A percentile compares a stretch with the other conserved stretches of the same genome.
Evolutionary conservation across 64 coral and sea anemone species (phyloP).

Genomic region (Montipora capricornis): DNA sequence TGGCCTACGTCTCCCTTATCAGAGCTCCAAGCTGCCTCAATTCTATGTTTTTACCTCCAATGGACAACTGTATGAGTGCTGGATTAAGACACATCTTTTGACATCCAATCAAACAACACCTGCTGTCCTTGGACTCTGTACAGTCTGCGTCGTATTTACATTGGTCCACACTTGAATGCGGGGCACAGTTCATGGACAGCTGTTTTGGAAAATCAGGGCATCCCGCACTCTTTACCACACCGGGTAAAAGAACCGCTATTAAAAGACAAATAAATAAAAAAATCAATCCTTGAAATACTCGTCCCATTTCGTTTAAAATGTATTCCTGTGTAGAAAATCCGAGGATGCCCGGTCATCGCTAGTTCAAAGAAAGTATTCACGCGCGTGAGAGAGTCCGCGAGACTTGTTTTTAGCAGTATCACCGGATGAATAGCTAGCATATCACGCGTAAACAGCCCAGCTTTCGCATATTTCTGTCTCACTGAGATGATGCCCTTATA

Average conservation of each 20-base stretch:
- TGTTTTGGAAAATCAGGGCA: slow-evolving; percentile 2
- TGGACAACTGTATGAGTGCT: background rate
- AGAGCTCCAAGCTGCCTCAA: background rate
- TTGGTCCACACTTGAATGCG: slow-evolving; percentile 2
- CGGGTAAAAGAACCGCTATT: background rate
- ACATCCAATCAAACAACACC: slow-evolving; percentile 83
- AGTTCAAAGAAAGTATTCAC: too few relatives aligned
- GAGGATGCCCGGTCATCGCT: too few relatives aligned
- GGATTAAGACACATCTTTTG: slow-evolving; percentile 80
- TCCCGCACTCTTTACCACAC: background rate
- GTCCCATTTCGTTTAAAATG: too few relatives aligned
- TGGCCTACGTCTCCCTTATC: too few relatives aligned
- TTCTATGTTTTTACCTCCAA: background rate
- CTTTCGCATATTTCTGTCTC: too few relatives aligned
- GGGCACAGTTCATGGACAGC: background rate
- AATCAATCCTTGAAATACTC: background rate
- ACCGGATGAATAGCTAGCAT: too few relatives aligned
- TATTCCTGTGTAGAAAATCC: too few relatives aligned
- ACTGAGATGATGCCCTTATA: too few relatives aligned
- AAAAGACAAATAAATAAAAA: background rate
- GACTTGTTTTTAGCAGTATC: too few relatives aligned
- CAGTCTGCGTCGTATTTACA: slow-evolving; percentile 14
- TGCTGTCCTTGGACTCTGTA: slow-evolving; percentile 1
- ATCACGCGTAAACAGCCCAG: too few relatives aligned
- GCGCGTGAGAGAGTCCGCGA: too few relatives aligned